phyloP scores from a whole-genome alignment of 2,888 invertebrate species.

The Achlya flavicornis region DNA sequence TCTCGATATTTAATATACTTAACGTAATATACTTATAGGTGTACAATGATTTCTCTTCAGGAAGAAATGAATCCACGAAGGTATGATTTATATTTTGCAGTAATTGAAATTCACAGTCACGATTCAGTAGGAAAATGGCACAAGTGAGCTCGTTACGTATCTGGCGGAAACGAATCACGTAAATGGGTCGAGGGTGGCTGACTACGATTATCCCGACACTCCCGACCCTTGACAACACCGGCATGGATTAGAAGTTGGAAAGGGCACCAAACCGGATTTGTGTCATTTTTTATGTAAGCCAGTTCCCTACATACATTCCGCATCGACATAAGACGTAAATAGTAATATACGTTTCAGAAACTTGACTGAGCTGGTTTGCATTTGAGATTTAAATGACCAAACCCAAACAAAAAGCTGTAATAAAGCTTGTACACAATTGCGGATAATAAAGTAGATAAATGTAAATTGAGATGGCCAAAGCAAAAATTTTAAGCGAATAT shows the following conservation, averaged over 20 bases:
- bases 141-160: constrained; percentile 7
- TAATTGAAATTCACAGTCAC: not conserved
- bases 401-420: not conserved
- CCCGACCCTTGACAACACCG: not conserved
- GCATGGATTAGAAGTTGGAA: not conserved
- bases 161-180: constrained; percentile 3
- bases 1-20: no score
- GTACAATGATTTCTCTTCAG: no score
- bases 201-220: constrained; percentile 4
- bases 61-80: not conserved
- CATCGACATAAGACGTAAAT: not conserved
- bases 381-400: not conserved
- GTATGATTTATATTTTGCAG: not conserved
- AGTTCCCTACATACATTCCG: not conserved
- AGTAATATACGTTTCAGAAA: no score
- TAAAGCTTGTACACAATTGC: not conserved
- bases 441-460: not conserved
- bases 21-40: no score
- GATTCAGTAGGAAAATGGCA: not conserved
- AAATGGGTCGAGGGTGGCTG: not conserved
- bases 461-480: not conserved
- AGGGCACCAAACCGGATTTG: not conserved
- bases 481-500: not conserved
- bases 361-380: not conserved
- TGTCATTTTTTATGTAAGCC: not conserved